A percentile compares a stretch with the other conserved stretches of the same genome.
Evolutionary conservation across 2,113 vertebrate species (phyloP).

Genomic region (Spea multiplicata): DNA sequence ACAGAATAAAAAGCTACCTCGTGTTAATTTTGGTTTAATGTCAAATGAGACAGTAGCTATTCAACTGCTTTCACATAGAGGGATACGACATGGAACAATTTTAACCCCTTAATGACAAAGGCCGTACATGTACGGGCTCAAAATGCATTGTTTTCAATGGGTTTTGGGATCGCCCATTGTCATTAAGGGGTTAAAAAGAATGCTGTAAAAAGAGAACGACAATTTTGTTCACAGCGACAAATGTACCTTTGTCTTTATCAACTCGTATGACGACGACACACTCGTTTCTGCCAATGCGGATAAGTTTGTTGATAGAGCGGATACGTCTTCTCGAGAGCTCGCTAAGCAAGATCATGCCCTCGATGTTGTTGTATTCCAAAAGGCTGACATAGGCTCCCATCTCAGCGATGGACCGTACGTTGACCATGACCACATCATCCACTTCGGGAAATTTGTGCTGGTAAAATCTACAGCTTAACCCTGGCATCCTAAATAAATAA

Average conservation of each 20-base stretch:
- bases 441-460: slow-evolving; percentile 97
- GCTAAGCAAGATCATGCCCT: slow-evolving; percentile 97
- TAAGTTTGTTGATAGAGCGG: slow-evolving; percentile 98
- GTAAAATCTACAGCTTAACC: slow-evolving; percentile 96
- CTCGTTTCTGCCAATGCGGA: slow-evolving; percentile 94
- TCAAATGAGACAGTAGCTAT: no score
- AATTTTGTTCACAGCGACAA: no score
- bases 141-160: no score
- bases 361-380: slow-evolving; percentile 97
- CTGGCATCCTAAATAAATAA: slow-evolving; percentile 83
- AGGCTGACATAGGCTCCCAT: slow-evolving; percentile 98
- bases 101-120: no score
- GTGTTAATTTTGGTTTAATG: no score
- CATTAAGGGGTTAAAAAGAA: no score
- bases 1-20: no score
- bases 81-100: no score
- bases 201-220: no score
- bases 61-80: no score
- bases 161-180: no score
- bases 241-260: slow-evolving; percentile 95
- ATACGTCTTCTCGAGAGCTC: slow-evolving; percentile 93
- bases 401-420: slow-evolving; percentile 94
- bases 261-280: slow-evolving; percentile 97
- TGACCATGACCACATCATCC: slow-evolving; percentile 98
- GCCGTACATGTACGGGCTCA: no score